A percentile compares a stretch with the other conserved stretches of the same genome.
Evolutionary conservation across 2,113 vertebrate species (phyloP).

Genomic region (Oryzias woworae): DNA sequence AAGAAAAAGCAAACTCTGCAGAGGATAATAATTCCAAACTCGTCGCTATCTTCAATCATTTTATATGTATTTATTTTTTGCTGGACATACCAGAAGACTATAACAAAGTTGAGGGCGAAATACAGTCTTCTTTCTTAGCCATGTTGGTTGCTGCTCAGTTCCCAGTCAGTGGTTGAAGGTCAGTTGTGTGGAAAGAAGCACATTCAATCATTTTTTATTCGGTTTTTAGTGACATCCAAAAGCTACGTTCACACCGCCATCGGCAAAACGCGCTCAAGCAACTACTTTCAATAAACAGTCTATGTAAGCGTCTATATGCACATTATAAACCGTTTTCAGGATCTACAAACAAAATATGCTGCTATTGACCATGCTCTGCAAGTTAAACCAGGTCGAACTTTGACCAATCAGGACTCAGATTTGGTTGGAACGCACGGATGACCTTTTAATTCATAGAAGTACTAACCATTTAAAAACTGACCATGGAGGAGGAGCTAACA

Average conservation of each 20-base stretch:
- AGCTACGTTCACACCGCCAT: neutral
- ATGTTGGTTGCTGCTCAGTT: conserved; percentile 11
- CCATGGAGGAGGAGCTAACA: too few species aligned
- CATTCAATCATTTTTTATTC: neutral
- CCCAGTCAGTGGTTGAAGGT: conserved; percentile 10
- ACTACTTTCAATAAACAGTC: too few species aligned
- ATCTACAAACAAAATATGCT: too few species aligned
- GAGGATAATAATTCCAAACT: conserved; percentile 6
- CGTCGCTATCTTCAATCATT: conserved; percentile 11
- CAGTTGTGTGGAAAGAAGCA: conserved; percentile 4
- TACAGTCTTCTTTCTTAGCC: conserved; percentile 7
- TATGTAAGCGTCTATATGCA: too few species aligned
- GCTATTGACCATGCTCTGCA: too few species aligned
- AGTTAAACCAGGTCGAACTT: too few species aligned
- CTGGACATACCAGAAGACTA: conserved; percentile 28
- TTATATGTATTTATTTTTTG: conserved; percentile 22
- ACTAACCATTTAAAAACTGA: too few species aligned
- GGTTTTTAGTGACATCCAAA: neutral
- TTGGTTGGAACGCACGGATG: too few species aligned
- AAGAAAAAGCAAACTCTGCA: conserved; percentile 21
- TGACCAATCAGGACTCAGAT: too few species aligned
- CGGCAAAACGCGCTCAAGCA: too few species aligned
- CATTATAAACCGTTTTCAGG: too few species aligned
- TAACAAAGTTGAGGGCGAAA: conserved; percentile 24
- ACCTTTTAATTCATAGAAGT: too few species aligned